Percentiles rank a stretch among this genome's conserved stretches.
These are phyloP conservation scores for Leucoraja ocellata DNA, from an alignment of 2,797 vertebrate genomes.

Conservation along the genomic window DNA sequence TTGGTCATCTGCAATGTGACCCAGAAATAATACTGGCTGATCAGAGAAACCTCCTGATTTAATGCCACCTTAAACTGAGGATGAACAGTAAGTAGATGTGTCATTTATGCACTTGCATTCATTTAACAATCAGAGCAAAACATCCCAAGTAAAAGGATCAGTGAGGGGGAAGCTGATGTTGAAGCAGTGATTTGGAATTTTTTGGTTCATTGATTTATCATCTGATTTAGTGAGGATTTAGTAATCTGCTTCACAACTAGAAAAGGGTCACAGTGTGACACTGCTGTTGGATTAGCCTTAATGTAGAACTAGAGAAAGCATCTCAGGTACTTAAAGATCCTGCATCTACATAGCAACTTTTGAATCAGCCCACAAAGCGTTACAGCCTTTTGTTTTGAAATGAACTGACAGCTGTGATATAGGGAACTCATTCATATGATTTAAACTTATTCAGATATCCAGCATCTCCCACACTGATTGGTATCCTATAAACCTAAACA, in stretches of 20 bases:
- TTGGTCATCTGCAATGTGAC: neutral
- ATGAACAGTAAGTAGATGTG: neutral
- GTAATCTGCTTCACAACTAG: neutral
- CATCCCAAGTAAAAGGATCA: neutral
- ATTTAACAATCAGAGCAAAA: neutral
- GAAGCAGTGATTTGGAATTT: neutral
- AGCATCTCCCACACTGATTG: neutral
- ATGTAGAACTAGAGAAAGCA: neutral
- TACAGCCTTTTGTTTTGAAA: neutral
- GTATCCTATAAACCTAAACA: neutral
- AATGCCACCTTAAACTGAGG: neutral
- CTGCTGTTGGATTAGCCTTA: no score
- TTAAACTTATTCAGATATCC: neutral
- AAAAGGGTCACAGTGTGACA: neutral
- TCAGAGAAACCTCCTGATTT: neutral
- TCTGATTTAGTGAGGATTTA: neutral
- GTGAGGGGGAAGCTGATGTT: neutral
- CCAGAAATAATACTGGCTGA: neutral
- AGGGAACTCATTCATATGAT: neutral
- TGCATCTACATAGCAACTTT: neutral
- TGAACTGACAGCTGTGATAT: neutral
- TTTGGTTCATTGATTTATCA: neutral
- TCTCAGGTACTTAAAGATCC: neutral
- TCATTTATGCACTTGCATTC: neutral
- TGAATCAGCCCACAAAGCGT: neutral